Evolutionary conservation across 2,888 invertebrate genomes (phyloP).

Genomic region (Julus scanicus): DNA sequence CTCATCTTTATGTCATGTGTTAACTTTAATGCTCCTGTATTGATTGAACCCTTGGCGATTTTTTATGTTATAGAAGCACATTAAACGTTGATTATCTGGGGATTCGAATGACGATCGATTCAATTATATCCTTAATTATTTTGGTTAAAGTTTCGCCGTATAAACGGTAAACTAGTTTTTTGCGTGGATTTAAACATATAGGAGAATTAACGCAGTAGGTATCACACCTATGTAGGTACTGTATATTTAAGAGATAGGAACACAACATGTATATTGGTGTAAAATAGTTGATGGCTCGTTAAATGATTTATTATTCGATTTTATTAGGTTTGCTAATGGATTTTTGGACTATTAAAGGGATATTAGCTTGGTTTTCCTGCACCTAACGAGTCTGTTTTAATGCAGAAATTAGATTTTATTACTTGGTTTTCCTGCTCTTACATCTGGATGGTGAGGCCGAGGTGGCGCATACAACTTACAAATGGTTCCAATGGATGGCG

Average conservation of each 20-base stretch:
- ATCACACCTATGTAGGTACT: background rate
- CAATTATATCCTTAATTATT: conserved; percentile 31
- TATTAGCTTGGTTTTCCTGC: background rate
- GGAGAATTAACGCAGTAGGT: background rate
- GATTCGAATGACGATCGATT: background rate
- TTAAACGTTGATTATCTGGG: background rate
- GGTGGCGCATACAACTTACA: background rate
- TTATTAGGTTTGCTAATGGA: conserved; percentile 15
- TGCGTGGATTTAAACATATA: background rate
- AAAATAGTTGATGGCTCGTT: conserved; percentile 3
- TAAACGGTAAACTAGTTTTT: background rate
- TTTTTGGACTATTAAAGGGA: background rate
- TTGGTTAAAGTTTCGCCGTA: background rate
- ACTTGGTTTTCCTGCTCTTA: conserved; percentile 5
- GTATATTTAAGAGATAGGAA: background rate
- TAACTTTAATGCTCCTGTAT: conserved; percentile 34
- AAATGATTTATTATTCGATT: conserved; percentile 7
- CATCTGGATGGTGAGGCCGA: background rate
- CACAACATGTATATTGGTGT: background rate
- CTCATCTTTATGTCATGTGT: background rate
- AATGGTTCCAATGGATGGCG: background rate
- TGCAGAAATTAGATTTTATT: conserved; percentile 9
- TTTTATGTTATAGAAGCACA: background rate
- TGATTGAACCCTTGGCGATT: background rate
- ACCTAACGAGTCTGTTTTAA: background rate